These are phyloP conservation scores for Sprattus sprattus DNA, from an alignment of 2,113 vertebrate species.

Conservation along the genomic window DNA sequence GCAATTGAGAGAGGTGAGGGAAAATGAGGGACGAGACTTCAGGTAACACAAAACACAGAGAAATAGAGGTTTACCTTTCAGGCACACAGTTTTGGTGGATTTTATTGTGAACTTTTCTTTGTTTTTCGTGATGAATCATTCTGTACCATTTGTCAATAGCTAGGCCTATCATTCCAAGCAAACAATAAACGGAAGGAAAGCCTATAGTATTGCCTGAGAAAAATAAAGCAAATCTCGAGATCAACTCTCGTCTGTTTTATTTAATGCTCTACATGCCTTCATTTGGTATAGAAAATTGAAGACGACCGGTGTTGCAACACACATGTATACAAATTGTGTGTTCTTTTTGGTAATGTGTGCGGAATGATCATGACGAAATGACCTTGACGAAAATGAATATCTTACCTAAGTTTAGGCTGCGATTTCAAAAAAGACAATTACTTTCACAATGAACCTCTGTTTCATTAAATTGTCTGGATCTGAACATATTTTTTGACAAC, in stretches of 20 bases:
- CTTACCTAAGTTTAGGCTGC: neutral
- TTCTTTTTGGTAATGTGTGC: no score
- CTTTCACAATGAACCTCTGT: no score
- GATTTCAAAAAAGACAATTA: neutral
- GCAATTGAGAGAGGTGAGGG: constrained; percentile 11
- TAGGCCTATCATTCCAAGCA: neutral
- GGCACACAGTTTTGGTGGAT: neutral
- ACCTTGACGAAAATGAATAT: no score
- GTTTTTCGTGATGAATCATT: neutral
- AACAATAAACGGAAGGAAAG: neutral
- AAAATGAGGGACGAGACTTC: neutral
- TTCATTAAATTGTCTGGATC: no score
- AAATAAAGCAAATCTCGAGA: no score
- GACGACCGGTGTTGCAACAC: no score
- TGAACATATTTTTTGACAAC: no score
- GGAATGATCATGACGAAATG: no score
- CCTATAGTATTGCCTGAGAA: neutral
- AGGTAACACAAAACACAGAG: neutral
- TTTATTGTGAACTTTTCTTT: neutral
- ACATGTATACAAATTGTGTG: no score
- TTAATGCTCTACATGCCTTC: no score
- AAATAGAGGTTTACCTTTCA: neutral
- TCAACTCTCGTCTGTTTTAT: no score
- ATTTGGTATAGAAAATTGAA: no score
- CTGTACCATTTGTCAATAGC: neutral